Evolutionary conservation across 2,797 vertebrate genomes (phyloP), one percentile per base, ranked within the genome.

Genomic region (Lates japonicus): DNA sequence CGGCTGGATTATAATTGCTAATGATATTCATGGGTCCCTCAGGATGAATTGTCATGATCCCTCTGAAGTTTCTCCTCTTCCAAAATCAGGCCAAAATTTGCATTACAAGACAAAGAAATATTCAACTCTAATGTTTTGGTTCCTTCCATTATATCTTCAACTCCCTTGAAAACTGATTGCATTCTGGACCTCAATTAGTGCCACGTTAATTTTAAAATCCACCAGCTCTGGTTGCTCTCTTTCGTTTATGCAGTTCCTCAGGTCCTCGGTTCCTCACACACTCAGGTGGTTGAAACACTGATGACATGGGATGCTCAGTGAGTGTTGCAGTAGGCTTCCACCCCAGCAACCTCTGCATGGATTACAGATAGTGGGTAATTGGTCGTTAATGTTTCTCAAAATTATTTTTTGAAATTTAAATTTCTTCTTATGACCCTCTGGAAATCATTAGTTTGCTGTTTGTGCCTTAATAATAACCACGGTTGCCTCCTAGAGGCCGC

Each of bases 401-500:
- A 29, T 25, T 54, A 13, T 22, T 12, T 4, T n/a, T n/a, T 35
- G 25, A 10, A 29, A 55, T 31, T 29, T 29, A 5, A 13, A 55
- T 20, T 37, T 39, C 20, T n/a, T n/a, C n/a, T n/a, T n/a, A 9
- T 33, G 1, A 33, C 2, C 7, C 37, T 54, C 22, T 39, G 16
- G n/a, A 44, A 39, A n/a, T 39, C 35, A 60, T 17, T 2, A 37
- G n/a, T 67, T 39, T 46, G 37, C 19, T 16, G 10, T 25, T n/a
- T 48, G 22, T 51, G 16, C 19, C 11, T 11, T 49, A n/a, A n/a
- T 64, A 57, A 41, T 39, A n/a, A 46, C 4, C 25, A 41, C 11
- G 14, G n/a, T 59, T 29, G 59, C 41, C 62, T 71, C 42, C n/a
- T 22, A 66, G 71, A 69, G 41, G 29, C 25, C 44, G 37, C 59